A percentile compares a stretch with the other conserved stretches of the same genome.
These are phyloP conservation scores for Nasua narica DNA, from an alignment of 2,797 vertebrate species.

Conservation along the genomic window DNA sequence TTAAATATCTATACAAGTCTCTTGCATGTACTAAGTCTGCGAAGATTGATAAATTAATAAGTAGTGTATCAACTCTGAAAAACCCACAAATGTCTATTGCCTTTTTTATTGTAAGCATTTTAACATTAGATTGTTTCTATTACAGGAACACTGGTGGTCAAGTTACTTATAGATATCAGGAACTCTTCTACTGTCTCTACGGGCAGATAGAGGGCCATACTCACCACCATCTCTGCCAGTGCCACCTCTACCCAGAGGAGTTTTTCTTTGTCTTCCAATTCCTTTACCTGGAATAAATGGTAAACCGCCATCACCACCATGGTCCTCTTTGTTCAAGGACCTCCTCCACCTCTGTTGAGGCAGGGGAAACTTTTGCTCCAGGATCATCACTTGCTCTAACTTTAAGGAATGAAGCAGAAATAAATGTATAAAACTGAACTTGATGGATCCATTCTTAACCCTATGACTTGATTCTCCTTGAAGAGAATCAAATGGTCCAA, in stretches of 20 bases:
- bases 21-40: background rate
- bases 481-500: constrained; percentile 95
- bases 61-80: background rate
- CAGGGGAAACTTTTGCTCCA: constrained; percentile 58
- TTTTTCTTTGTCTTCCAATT: constrained; percentile 74
- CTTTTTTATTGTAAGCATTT: background rate
- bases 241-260: constrained; percentile 70
- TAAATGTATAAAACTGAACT: constrained; percentile 89
- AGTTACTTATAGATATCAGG: constrained; percentile 50
- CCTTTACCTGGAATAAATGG: constrained; percentile 82
- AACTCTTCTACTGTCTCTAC: constrained; percentile 64
- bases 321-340: constrained; percentile 58
- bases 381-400: constrained; percentile 77
- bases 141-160: constrained; percentile 65
- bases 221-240: constrained; percentile 81
- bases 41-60: background rate
- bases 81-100: background rate
- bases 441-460: background rate
- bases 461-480: constrained; percentile 79
- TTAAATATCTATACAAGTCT: background rate
- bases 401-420: constrained; percentile 90
- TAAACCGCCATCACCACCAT: constrained; percentile 84
- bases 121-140: background rate
- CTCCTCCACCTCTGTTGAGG: constrained; percentile 39
- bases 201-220: constrained; percentile 77